A percentile compares a stretch with the other conserved stretches of the same genome.
These are phyloP conservation scores for Heliconius hermathena DNA, from an alignment of 1,140 invertebrate genomes.

Conservation along the genomic window DNA sequence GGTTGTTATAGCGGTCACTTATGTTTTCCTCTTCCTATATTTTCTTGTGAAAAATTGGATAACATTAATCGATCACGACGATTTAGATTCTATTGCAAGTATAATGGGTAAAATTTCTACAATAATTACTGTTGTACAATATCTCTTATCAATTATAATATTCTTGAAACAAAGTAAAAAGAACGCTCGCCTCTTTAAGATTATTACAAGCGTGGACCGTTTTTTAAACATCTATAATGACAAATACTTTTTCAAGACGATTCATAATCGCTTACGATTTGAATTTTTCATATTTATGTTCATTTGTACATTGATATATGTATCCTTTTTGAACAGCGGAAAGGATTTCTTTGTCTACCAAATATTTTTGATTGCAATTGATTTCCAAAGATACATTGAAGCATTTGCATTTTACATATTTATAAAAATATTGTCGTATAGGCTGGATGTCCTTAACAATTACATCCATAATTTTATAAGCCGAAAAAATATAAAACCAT, in stretches of 20 bases:
- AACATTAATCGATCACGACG: not conserved
- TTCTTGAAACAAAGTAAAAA: not conserved
- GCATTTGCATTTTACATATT: slow-evolving; percentile 52
- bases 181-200: slow-evolving; percentile 47
- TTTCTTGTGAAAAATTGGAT: not conserved
- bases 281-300: slow-evolving; percentile 27
- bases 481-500: not conserved
- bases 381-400: slow-evolving; percentile 52
- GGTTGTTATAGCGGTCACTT: not conserved
- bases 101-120: not conserved
- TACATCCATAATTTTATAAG: slow-evolving; percentile 39
- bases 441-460: slow-evolving; percentile 47
- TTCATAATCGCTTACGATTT: slow-evolving; percentile 34
- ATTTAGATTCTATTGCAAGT: not conserved
- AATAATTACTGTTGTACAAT: not conserved
- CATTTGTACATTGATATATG: not conserved
- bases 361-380: slow-evolving; percentile 38
- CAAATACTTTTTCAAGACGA: slow-evolving; percentile 44
- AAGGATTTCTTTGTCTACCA: not conserved
- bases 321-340: not conserved
- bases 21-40: not conserved
- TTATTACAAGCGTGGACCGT: slow-evolving; percentile 47
- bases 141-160: not conserved
- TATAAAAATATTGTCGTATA: slow-evolving; percentile 40
- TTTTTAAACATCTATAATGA: slow-evolving; percentile 44